Conservation (phyloP, 1,140 invertebrate genomes). For the Aethina tumida region DNA sequence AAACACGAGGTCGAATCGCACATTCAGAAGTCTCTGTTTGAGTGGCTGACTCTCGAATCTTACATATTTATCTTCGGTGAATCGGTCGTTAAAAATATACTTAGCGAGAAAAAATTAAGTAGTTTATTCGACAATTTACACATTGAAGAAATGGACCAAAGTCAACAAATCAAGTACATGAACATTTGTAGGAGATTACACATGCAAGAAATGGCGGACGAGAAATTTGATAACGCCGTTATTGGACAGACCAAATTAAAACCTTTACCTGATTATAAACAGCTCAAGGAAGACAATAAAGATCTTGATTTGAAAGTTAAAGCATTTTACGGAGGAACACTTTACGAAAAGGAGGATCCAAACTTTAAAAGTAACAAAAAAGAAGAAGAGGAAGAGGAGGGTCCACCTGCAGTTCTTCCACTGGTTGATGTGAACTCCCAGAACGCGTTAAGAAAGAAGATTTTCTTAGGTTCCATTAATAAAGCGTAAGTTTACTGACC, state of each 20-base stretch:
- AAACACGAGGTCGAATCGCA: slow-evolving; percentile 20
- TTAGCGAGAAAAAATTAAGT: slow-evolving; percentile 44
- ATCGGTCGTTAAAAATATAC: slow-evolving; percentile 43
- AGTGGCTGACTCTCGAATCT: slow-evolving; percentile 51
- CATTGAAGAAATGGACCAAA: slow-evolving; percentile 18
- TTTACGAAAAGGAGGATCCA: slow-evolving; percentile 22
- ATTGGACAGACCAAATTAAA: slow-evolving; percentile 35
- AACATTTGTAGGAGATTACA: slow-evolving; percentile 44
- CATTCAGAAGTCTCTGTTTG: slow-evolving; percentile 43
- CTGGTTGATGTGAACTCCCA: slow-evolving; percentile 45
- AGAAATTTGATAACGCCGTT: slow-evolving; percentile 36
- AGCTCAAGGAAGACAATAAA: slow-evolving; percentile 46
- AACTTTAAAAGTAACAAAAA: slow-evolving; percentile 20
- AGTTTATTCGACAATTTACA: slow-evolving; percentile 42
- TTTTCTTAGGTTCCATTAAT: slow-evolving; percentile 45
- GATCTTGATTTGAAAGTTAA: slow-evolving; percentile 45
- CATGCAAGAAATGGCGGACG: slow-evolving; percentile 44
- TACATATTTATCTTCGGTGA: slow-evolving; percentile 46
- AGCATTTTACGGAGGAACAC: slow-evolving; percentile 40
- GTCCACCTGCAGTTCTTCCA: slow-evolving; percentile 36
- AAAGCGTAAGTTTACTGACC: slow-evolving; percentile 33
- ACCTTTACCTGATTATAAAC: slow-evolving; percentile 45
- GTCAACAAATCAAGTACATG: slow-evolving; percentile 39
- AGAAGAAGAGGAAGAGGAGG: slow-evolving; percentile 20
- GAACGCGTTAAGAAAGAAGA: slow-evolving; percentile 43